Base-by-base conservation (phyloP, 2,797 vertebrate genomes). In the Corythornis leucogaster region DNA sequence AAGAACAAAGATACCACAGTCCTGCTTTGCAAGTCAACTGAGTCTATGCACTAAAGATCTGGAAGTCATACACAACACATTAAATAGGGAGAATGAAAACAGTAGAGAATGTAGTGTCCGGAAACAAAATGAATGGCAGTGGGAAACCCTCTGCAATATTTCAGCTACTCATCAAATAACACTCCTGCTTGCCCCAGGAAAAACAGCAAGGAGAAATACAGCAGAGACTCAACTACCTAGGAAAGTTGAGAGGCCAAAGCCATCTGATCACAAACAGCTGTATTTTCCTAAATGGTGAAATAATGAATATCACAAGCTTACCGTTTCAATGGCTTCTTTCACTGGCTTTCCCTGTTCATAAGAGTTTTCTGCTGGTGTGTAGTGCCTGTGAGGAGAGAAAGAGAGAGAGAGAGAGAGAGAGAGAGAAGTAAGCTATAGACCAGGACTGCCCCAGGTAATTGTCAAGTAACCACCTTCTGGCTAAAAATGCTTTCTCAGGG, bases 261-360 rank as follows among this genome's bases (percentile, higher is more conserved):
- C 3, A 61, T 21, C 38, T 67, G 38, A 46, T 12, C 30, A 25
- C 51, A 31, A 76, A 30, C 5, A 61, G 40, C 11, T 50, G 0
- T 9, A 4, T 40, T 69, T 80, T 46, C 53, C 48, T 46, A 21
- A 20, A 33, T 73, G 71, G 15, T 8, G 19, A 42, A 83, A 17
- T 7, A 43, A 40, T 4, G 26, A 45, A 8, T 5, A 67, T n/a
- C 14, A 35, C 31, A 30, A 69, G 81, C 96, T 97, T 89, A 98
- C 97, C 92, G 57, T 71, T 83, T 86, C 76, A 62, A 30, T 67
- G 67, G 79, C 80, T 76, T 62, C 54, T 77, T 85, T 33, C 55
- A 33, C 31, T 57, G 55, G 8, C 15, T 21, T 33, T 15, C 31
- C 19, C 31, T 10, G 31, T 24, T 33, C 55, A 57, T 24, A 6